Evolutionary conservation across 2,797 vertebrate genomes (phyloP), one percentile per base, ranked within the genome.

Genomic region (Leuciscus waleckii): DNA sequence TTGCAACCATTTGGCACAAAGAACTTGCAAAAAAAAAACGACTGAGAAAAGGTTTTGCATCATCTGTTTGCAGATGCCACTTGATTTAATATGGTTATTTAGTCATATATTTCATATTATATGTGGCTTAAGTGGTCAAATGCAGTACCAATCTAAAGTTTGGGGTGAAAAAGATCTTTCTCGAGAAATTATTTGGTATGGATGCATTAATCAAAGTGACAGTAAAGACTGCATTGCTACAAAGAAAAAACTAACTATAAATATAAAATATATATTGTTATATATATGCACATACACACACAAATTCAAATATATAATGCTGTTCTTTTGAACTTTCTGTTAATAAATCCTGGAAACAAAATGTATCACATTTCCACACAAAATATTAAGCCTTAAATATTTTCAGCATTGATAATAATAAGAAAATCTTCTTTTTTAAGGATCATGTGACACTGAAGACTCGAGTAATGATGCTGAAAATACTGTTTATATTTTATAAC

Each of bases 81-180:
- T 77, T 77, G 14, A 26, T 37, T 56, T 56, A 76, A 54, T 23
- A 54, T 75, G 23, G 43, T 35, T 68, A 29, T 81, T 56, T 81
- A 56, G 35, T 26, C 7, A 6, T 26, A 41, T 41, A 2, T 78
- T 61, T 58, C n/a, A 77, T 8, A 76, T 37, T 26, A 61, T 61
- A 29, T 56, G 14, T 29, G 14, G 23, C 35, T 46, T 21, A 43
- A 63, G 17, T 21, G n/a, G 9, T 26, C 26, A 35, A 69, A 81
- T 69, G 43, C 2, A 19, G 10, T 37, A 75, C 19, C 21, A 13
- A 16, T 76, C 5, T 5, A 56, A 56, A n/a, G 32, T 54, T 56
- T 54, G 1, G 46, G 46, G 19, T 75, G 17, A 32, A 46, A 29
- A 49, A 73, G 7, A 41, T 71, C 1, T 8, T 73, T 46, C 1